Evolutionary conservation across 1,140 invertebrate species (phyloP), one percentile per base, ranked within the genome.

Genomic region (Teleogryllus occipitalis): DNA sequence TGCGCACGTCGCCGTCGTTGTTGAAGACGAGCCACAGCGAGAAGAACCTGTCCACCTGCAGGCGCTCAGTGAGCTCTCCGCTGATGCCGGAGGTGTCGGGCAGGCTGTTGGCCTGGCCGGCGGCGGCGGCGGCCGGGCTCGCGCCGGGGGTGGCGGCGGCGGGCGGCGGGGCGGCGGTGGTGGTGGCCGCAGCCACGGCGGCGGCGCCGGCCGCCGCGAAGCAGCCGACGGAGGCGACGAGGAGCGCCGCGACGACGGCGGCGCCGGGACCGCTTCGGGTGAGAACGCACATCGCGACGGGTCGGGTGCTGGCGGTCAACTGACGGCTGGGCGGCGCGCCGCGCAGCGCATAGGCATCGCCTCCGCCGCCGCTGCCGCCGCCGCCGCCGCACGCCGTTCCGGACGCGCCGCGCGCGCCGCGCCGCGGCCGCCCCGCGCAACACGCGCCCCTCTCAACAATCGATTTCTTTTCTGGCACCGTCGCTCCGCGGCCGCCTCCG

Each of bases 1-100:
- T 87, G 81, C 85, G 82, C 79, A 88, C 85, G 80, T 88, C 87
- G 80, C 88, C 87, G 80, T 88, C 87, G 82, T 87, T 87, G 82
- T 88, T 87, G 82, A 89, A 88, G 77, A 88, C 87, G 80, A 88
- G 83, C 88, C 88, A 89, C 18, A 89, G 83, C 8, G 86, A 87
- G 83, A 89, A 88, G 84, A 89, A 89, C 79, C 87, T 85, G 82
- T 89, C 88, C 76, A 89, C 87, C 27, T 84, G 83, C 7, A 86
- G 84, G 47, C 86, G 85, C 78, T 86, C 87, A 7, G 87, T 87
- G 39, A 89, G 84, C 78, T 87, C 86, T 47, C 87, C 86, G 81
- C 87, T 86, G 80, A 89, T 88, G 74, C 86, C 85, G 74, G 88
- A 85, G 39, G 87, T 89, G 83, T 89, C 86, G 22, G 88, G 88